Base-by-base conservation (phyloP, 2,797 vertebrate genomes). In the Tiaroga cobitis region DNA sequence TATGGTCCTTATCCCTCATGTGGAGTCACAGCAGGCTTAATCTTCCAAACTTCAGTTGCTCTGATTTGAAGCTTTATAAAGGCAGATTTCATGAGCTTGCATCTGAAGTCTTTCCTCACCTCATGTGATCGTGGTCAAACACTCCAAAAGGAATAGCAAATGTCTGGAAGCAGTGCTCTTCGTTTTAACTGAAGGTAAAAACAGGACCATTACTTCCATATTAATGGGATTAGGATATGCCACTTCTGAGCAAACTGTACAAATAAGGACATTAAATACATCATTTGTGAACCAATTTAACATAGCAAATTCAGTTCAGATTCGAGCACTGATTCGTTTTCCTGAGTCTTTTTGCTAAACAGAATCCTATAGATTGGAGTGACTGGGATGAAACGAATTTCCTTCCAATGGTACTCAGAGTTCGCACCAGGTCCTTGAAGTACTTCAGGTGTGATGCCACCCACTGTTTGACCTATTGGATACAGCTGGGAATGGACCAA, bases 61-160 rank as follows among this genome's bases (percentile, higher is more conserved):
- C 41, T 59, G 16, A 70, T 19, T 21, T 59, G 18, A 56, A 69
- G 49, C 68, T 41, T 37, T 39, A 19, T 29, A 59, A 81, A 32
- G 67, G 34, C 80, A 70, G 49, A 59, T 81, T 59, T 39, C 34
- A 54, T 59, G 67, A 81, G 9, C 34, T 41, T 41, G 2, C 34
- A 59, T 80, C 80, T 87, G 77, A 87, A 83, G 81, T 65, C 41
- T 51, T 86, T 76, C 49, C 76, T 34, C 70, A 54, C 70, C 34
- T 3, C 59, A 75, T 70, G 59, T n/a, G 73, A 37, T 63, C 37
- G 15, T 82, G 79, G 59, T 73, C 86, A 84, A 49, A 63, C 19
- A 54, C 82, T 73, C 70, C 59, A 83, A 76, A 74, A 78, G 73
- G 80, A 75, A 84, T 84, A 67, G 26, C 16, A 56, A 54, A 84